Evolutionary conservation across 2,113 vertebrate species (phyloP).

Genomic region (Zosterops lateralis): DNA sequence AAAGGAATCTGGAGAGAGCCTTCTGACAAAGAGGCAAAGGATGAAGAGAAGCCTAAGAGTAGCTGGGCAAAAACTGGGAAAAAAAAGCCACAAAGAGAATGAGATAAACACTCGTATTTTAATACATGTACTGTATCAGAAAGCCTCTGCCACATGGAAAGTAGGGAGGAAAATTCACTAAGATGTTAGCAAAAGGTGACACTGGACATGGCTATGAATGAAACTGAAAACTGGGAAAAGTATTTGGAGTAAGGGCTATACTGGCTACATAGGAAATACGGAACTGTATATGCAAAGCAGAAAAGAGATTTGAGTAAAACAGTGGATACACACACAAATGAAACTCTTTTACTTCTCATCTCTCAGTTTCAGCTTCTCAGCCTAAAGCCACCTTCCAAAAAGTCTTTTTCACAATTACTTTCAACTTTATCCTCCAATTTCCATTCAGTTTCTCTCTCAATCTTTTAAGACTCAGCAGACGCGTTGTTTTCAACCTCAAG

Average conservation of each 20-base stretch:
- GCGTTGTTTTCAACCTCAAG: not conserved
- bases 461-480: not conserved
- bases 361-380: not conserved
- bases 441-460: not conserved
- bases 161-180: not conserved
- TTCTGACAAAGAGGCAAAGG: not conserved
- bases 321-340: not conserved
- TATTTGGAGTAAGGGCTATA: not conserved
- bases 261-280: not conserved
- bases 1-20: not conserved
- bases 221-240: not conserved
- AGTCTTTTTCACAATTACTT: not conserved
- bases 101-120: not conserved
- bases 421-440: not conserved
- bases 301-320: not conserved
- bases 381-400: not conserved
- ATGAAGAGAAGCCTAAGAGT: not conserved
- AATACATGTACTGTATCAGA: not conserved
- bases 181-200: not conserved
- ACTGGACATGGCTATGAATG: not conserved
- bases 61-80: not conserved
- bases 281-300: not conserved
- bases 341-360: not conserved
- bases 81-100: not conserved
- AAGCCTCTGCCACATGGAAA: not conserved